Evolutionary conservation across 2,888 invertebrate genomes (phyloP).

Genomic region (Caenorhabditis angaria): DNA sequence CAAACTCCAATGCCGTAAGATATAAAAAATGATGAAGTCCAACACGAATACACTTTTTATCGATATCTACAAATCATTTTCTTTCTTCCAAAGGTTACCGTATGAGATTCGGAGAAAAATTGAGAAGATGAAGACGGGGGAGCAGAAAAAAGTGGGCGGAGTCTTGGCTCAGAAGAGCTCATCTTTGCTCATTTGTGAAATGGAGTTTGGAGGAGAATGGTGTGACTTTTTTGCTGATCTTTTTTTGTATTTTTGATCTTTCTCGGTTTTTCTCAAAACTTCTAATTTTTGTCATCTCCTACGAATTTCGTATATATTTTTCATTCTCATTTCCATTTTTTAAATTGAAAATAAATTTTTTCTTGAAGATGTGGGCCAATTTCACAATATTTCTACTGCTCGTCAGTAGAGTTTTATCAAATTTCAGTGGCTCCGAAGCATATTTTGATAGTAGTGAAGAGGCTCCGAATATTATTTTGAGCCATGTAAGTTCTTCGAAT

Average conservation of each 20-base stretch:
- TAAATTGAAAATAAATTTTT: no score
- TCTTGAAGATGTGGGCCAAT: no score
- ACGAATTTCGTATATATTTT: slow-evolving; percentile 5
- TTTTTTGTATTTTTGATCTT: no score
- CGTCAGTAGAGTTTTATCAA: neutral
- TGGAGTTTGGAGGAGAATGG: slow-evolving; percentile 11
- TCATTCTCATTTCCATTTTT: slow-evolving; percentile 8
- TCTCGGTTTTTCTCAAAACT: no score
- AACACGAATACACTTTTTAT: slow-evolving; percentile 10
- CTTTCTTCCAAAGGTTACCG: neutral
- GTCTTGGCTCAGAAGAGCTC: slow-evolving; percentile 10
- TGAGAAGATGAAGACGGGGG: slow-evolving; percentile 3
- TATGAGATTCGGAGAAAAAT: neutral
- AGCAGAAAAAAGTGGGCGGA: slow-evolving; percentile 23
- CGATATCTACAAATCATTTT: slow-evolving; percentile 31
- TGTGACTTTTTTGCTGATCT: neutral
- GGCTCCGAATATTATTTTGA: slow-evolving; percentile 31
- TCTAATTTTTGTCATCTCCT: no score
- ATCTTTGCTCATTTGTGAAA: slow-evolving; percentile 35
- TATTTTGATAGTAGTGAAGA: slow-evolving; percentile 45
- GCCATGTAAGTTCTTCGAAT: slow-evolving; percentile 23
- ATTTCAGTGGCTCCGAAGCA: slow-evolving; percentile 10
- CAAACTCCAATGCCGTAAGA: slow-evolving; percentile 30
- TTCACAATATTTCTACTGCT: no score
- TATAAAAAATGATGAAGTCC: neutral